These are phyloP conservation scores for Anoplius nigerrimus DNA, from an alignment of 2,888 invertebrate genomes.

Conservation along the genomic window DNA sequence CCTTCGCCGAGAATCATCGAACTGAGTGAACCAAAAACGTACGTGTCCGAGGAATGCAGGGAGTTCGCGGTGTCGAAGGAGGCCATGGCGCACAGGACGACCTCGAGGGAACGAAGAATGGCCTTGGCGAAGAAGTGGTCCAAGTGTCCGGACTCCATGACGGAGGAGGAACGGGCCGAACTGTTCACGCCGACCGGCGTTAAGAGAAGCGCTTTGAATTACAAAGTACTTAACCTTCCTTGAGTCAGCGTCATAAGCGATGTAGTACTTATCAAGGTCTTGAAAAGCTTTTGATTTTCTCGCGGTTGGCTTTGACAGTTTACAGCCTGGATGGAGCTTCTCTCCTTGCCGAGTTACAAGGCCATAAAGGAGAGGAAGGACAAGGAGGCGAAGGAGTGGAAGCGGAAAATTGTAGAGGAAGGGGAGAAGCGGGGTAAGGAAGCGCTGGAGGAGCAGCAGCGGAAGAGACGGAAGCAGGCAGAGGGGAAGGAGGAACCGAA, in stretches of 20 bases:
- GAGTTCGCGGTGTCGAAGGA: neutral
- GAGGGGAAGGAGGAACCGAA: conserved; percentile 14
- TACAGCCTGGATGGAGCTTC: conserved; percentile 55
- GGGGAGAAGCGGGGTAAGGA: conserved; percentile 43
- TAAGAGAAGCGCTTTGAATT: conserved; percentile 48
- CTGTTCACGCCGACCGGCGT: conserved; percentile 54
- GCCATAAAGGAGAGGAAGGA: conserved; percentile 50
- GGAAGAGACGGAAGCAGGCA: conserved; percentile 6
- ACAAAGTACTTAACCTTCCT: conserved; percentile 40
- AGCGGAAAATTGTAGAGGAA: conserved; percentile 46
- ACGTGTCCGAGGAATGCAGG: conserved; percentile 40
- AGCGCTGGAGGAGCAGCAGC: conserved; percentile 40
- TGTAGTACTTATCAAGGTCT: too few species aligned
- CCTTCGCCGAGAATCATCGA: conserved; percentile 46
- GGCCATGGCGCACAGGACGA: neutral
- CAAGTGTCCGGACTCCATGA: conserved; percentile 47
- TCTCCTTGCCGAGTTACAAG: conserved; percentile 57
- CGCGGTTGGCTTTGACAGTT: conserved; percentile 35
- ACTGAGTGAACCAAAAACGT: conserved; percentile 47
- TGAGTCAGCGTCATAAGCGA: too few species aligned
- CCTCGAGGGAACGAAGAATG: conserved; percentile 15
- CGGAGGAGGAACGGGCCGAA: conserved; percentile 45
- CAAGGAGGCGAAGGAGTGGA: conserved; percentile 48
- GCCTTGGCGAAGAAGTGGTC: conserved; percentile 39
- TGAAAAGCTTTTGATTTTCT: too few species aligned